Conservation (phyloP, 2,797 vertebrate genomes). For the Hippocampus kuda region DNA sequence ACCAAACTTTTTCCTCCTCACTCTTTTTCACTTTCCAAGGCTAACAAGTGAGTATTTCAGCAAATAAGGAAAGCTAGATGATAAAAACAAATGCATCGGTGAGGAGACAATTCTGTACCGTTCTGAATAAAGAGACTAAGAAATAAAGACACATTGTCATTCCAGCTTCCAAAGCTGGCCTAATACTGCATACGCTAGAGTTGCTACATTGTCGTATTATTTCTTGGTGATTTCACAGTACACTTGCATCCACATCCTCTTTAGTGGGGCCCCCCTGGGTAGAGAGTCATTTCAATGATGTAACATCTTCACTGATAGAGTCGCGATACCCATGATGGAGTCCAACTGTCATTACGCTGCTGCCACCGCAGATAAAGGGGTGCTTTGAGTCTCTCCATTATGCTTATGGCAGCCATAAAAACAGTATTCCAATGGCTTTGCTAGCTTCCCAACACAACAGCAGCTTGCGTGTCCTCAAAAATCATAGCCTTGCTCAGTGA, state of each 20-base stretch:
- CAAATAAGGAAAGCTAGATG: background rate
- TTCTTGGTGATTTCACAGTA: background rate
- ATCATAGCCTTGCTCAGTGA: background rate
- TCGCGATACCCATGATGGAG: background rate
- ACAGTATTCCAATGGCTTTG: background rate
- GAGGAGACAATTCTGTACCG: background rate
- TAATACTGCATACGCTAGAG: background rate
- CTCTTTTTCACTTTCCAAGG: no score
- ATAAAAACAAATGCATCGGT: background rate
- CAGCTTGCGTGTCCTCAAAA: background rate
- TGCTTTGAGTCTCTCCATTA: background rate
- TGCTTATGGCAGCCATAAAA: background rate
- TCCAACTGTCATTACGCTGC: background rate
- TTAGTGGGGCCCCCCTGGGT: background rate
- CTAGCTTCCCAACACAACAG: background rate
- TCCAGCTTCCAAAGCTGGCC: background rate
- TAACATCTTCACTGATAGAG: background rate
- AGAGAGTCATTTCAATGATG: constrained; percentile 3
- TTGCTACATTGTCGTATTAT: background rate
- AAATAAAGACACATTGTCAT: background rate
- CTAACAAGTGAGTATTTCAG: background rate
- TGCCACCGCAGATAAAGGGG: background rate
- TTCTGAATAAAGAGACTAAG: background rate
- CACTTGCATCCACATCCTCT: background rate
- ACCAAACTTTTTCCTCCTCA: no score